Evolutionary conservation across 2,113 vertebrate genomes (phyloP), one percentile per base, ranked within the genome.

Genomic region (Xiphorhynchus elegans): DNA sequence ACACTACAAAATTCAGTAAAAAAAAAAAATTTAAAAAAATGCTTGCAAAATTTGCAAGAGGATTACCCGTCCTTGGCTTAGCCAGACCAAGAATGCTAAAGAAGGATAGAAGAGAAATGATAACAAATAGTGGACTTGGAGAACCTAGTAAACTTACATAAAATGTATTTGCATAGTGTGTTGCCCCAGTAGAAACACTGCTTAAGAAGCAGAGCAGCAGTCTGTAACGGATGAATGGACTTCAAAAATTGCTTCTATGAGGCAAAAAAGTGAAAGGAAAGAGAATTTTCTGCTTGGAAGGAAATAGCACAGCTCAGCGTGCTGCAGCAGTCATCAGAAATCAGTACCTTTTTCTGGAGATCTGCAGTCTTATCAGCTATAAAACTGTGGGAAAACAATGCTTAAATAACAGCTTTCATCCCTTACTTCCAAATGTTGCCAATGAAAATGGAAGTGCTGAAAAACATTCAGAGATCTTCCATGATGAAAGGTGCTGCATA

Each of bases 201-300:
- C 67, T 87, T 83, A 87, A 88, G 66, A 69, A 77, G 59, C 50
- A 73, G 60, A 88, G 56, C 50, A 83, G 39, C 39, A 75, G 42
- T 29, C 69, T 66, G 29, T 63, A 85, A 85, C 1, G 3, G 69
- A 85, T 93, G 53, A 84, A 91, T 35, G 35, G 59, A 52, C 55
- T 90, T 95, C 47, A 77, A 76, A 88, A 75, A 73, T 69, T 90
- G 74, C 58, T 95, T 94, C 68, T 62, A 12, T 62, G 69, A 93
- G 64, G 74, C 56, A 93, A 46, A 73, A 44, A 83, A 94, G 44
- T 40, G 39, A 80, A 53, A 68, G 72, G 59, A 59, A 86, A 77
- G 42, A 72, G 39, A 88, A 92, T 92, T 89, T 92, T 95, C 85
- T 90, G 47, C 89, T 94, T 93, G 87, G 88, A 87, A 93, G 67